phyloP scores from a whole-genome alignment of 2,888 invertebrate genomes.

The Acleris literana region DNA sequence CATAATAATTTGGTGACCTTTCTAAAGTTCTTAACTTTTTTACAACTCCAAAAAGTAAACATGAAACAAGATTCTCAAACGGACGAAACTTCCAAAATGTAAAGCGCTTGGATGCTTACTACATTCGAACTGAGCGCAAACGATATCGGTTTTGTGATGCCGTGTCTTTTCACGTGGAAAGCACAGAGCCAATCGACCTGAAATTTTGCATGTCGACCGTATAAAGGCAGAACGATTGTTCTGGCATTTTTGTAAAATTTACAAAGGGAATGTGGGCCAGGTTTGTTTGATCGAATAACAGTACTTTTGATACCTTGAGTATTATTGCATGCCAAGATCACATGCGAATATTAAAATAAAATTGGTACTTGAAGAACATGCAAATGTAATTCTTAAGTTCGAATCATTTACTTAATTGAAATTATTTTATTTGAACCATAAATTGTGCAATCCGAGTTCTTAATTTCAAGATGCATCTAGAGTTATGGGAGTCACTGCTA shows the following conservation, averaged over 20 bases:
- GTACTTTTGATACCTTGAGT: too few relatives aligned
- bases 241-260: constrained; percentile 24
- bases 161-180: constrained; percentile 24
- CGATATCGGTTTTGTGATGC: constrained; percentile 28
- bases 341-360: too few relatives aligned
- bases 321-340: too few relatives aligned
- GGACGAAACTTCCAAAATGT: background rate
- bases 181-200: constrained; percentile 32
- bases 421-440: too few relatives aligned
- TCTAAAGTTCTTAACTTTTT: too few relatives aligned
- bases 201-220: constrained; percentile 31
- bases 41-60: background rate
- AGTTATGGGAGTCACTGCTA: too few relatives aligned
- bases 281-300: background rate
- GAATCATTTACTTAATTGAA: too few relatives aligned
- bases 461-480: too few relatives aligned
- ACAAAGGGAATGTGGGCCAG: constrained; percentile 15
- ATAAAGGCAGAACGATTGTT: constrained; percentile 24
- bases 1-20: too few relatives aligned
- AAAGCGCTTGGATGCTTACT: constrained; percentile 1
- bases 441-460: too few relatives aligned
- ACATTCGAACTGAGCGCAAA: constrained; percentile 14
- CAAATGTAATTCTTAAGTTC: too few relatives aligned
- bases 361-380: too few relatives aligned
- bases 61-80: background rate